phyloP scores from a whole-genome alignment of 2,888 invertebrate genomes.

The Drosophila pegasa region DNA sequence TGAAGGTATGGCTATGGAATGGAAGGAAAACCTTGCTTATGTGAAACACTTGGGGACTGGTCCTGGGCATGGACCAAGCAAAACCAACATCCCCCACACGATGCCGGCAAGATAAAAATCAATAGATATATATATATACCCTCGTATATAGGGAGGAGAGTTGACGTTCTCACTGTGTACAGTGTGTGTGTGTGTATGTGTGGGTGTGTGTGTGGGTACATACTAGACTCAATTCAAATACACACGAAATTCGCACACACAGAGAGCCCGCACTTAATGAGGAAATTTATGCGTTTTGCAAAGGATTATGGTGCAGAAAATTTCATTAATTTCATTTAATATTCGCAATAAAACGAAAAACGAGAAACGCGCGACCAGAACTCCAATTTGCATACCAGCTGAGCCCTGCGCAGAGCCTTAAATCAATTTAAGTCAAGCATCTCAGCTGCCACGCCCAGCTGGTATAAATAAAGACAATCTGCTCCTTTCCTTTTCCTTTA shows the following conservation, averaged over 20 bases:
- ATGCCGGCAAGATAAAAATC: slow-evolving; percentile 77
- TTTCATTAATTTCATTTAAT: slow-evolving; percentile 81
- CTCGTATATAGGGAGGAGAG: slow-evolving; percentile 23
- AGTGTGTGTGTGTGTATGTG: too few species aligned
- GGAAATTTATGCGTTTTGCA: slow-evolving; percentile 78
- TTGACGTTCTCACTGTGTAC: slow-evolving; percentile 31
- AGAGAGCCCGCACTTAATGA: slow-evolving; percentile 66
- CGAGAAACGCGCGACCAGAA: slow-evolving; percentile 9
- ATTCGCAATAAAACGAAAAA: slow-evolving; percentile 74
- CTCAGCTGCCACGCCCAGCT: slow-evolving; percentile 53
- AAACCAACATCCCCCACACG: slow-evolving; percentile 64
- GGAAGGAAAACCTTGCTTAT: slow-evolving; percentile 34
- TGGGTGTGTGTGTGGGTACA: slow-evolving; percentile 22
- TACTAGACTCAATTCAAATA: slow-evolving; percentile 43
- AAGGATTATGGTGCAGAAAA: slow-evolving; percentile 81
- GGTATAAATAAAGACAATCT: slow-evolving; percentile 12
- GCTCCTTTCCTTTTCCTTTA: slow-evolving; percentile 1
- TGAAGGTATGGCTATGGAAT: slow-evolving; percentile 8
- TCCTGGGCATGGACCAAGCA: slow-evolving; percentile 39
- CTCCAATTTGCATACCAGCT: slow-evolving; percentile 70
- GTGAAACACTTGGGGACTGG: slow-evolving; percentile 44
- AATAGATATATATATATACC: slow-evolving; percentile 54
- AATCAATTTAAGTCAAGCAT: slow-evolving; percentile 69
- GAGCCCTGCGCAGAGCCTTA: slow-evolving; percentile 40
- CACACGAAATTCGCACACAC: slow-evolving; percentile 55